Percentiles rank a stretch among this genome's conserved stretches.
phyloP scores from a whole-genome alignment of 2,113 vertebrate species.

The Antennarius striatus region DNA sequence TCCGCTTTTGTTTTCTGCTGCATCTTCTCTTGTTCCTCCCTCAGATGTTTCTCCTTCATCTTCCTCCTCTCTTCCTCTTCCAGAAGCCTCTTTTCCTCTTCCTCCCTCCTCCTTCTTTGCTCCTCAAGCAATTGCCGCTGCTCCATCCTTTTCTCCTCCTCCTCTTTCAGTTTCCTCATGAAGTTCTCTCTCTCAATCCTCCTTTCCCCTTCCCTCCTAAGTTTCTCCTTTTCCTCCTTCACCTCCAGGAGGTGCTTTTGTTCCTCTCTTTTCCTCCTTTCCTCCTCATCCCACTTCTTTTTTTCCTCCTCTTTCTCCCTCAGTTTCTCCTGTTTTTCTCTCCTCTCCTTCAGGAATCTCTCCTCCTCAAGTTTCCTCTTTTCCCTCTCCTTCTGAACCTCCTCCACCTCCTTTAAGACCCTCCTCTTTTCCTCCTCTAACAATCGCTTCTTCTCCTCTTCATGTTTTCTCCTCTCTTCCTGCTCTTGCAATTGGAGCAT shows the following conservation, averaged over 20 bases:
- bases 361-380: constrained; percentile 47
- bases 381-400: constrained; percentile 49
- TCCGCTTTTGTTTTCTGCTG: constrained; percentile 30
- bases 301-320: constrained; percentile 45
- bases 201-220: constrained; percentile 44
- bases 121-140: constrained; percentile 47
- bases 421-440: constrained; percentile 62
- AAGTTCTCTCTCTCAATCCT: constrained; percentile 50
- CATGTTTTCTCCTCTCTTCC: constrained; percentile 42
- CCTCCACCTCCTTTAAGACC: constrained; percentile 54
- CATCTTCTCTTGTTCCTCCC: constrained; percentile 26
- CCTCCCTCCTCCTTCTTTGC: constrained; percentile 23
- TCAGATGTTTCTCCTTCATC: constrained; percentile 18
- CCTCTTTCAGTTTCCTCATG: constrained; percentile 42
- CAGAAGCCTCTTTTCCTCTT: constrained; percentile 41
- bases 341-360: constrained; percentile 54
- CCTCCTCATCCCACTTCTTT: constrained; percentile 44
- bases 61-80: constrained; percentile 47
- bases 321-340: constrained; percentile 48
- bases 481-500: constrained; percentile 9
- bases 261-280: constrained; percentile 42
- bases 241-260: constrained; percentile 33
- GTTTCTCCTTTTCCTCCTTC: constrained; percentile 34
- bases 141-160: constrained; percentile 38
- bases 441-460: constrained; percentile 60